These are phyloP conservation scores for Doryteuthis pealeii DNA, from an alignment of 1,140 invertebrate species.

Conservation along the genomic window DNA sequence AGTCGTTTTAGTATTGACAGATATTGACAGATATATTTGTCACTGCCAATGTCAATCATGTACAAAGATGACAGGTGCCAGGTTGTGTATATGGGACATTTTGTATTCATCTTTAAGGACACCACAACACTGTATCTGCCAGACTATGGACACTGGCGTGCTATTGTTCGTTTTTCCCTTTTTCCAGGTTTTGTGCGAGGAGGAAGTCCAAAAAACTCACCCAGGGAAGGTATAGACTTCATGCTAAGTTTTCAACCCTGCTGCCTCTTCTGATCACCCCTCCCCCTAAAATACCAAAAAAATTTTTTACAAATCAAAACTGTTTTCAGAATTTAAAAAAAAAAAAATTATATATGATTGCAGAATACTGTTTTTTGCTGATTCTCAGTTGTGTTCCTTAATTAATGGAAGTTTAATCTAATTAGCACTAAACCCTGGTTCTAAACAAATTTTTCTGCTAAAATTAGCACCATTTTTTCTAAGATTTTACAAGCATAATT, in stretches of 20 bases:
- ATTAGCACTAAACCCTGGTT: background rate
- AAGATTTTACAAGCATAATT: background rate
- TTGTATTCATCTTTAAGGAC: background rate
- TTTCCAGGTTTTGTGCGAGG: conserved; percentile 8
- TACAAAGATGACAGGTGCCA: no score
- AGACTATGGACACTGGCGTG: background rate
- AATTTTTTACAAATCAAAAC: background rate
- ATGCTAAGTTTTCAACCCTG: conserved; percentile 4
- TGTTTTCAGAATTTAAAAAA: background rate
- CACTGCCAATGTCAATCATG: no score
- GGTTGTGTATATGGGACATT: background rate
- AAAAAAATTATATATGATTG: no score
- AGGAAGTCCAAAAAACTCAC: conserved; percentile 8
- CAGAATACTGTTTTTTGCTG: background rate
- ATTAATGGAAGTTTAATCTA: background rate
- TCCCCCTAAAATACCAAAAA: background rate
- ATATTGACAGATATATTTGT: no score
- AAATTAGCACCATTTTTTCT: no score
- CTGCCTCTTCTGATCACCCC: background rate
- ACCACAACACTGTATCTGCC: background rate
- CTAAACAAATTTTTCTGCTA: no score
- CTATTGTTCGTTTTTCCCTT: conserved; percentile 9
- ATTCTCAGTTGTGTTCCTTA: background rate
- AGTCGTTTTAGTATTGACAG: no score
- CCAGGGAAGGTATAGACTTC: conserved; percentile 6